Conservation (phyloP, 2,797 vertebrate species). For the Anableps anableps region DNA sequence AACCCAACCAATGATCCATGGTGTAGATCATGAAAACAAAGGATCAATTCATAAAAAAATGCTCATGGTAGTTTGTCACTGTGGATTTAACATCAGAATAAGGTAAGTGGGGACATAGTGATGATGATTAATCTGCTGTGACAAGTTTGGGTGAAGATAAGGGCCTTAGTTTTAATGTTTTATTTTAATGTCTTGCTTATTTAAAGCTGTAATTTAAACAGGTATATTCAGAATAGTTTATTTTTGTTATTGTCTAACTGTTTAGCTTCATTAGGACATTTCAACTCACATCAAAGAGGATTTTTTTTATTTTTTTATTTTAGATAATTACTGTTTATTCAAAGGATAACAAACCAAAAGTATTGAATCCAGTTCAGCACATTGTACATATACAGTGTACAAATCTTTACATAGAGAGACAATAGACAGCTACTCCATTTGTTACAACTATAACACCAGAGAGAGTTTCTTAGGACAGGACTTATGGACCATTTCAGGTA, state of each 20-base stretch:
- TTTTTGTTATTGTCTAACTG: background rate
- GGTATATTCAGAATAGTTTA: background rate
- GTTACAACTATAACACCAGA: too few relatives aligned
- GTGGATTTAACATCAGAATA: constrained; percentile 31
- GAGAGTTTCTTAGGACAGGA: too few relatives aligned
- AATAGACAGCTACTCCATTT: background rate
- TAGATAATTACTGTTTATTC: background rate
- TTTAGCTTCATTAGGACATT: background rate
- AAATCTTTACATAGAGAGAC: background rate
- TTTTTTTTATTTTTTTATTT: background rate
- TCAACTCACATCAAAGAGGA: background rate
- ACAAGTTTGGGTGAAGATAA: background rate
- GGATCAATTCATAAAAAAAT: background rate
- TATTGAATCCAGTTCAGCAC: background rate
- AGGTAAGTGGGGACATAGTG: constrained; percentile 70
- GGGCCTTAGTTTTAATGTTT: background rate
- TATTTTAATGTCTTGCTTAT: too few relatives aligned
- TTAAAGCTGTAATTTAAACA: background rate
- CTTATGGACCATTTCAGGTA: too few relatives aligned
- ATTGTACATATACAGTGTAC: background rate
- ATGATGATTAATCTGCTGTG: constrained; percentile 20
- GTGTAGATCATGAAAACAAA: background rate
- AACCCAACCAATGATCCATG: constrained; percentile 61
- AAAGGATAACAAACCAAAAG: background rate
- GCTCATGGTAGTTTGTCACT: background rate